phyloP scores from a whole-genome alignment of 1,140 invertebrate genomes.

The Pissodes strobi region DNA sequence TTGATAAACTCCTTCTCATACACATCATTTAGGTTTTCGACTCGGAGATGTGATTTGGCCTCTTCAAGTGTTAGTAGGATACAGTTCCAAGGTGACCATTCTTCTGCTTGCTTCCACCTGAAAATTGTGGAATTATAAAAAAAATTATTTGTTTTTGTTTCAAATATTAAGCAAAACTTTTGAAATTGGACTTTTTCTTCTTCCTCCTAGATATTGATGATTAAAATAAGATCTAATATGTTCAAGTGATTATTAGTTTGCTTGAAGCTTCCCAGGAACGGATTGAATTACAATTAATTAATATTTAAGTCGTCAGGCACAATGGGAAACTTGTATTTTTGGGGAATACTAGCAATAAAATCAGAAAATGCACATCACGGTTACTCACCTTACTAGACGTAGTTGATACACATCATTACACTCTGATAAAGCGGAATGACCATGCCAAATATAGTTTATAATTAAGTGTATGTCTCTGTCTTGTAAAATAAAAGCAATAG shows the following conservation, averaged over 20 bases:
- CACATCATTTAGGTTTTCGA: slow-evolving; percentile 58
- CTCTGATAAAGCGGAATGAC: slow-evolving; percentile 68
- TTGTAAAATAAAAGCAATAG: slow-evolving; percentile 64
- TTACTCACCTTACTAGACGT: slow-evolving; percentile 53
- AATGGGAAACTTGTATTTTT: too few species aligned
- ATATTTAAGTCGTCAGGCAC: too few species aligned
- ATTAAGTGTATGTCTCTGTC: slow-evolving; percentile 68
- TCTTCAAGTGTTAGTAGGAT: slow-evolving; percentile 69
- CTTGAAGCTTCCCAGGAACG: too few species aligned
- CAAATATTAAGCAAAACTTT: too few species aligned
- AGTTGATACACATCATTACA: slow-evolving; percentile 62
- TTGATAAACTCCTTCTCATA: slow-evolving; percentile 61
- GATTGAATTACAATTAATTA: too few species aligned
- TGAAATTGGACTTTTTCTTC: too few species aligned
- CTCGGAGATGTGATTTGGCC: slow-evolving; percentile 63
- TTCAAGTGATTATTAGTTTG: too few species aligned
- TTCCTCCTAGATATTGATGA: too few species aligned
- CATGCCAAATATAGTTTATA: slow-evolving; percentile 69
- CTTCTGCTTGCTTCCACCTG: slow-evolving; percentile 62
- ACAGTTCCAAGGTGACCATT: slow-evolving; percentile 77
- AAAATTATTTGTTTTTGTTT: not conserved
- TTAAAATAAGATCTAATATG: too few species aligned
- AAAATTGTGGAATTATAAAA: slow-evolving; percentile 39
- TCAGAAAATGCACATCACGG: too few species aligned
- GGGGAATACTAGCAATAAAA: too few species aligned